A percentile compares a stretch with the other conserved stretches of the same genome.
Evolutionary conservation across 2,888 invertebrate species (phyloP).

Genomic region (Horisme vitalbata): DNA sequence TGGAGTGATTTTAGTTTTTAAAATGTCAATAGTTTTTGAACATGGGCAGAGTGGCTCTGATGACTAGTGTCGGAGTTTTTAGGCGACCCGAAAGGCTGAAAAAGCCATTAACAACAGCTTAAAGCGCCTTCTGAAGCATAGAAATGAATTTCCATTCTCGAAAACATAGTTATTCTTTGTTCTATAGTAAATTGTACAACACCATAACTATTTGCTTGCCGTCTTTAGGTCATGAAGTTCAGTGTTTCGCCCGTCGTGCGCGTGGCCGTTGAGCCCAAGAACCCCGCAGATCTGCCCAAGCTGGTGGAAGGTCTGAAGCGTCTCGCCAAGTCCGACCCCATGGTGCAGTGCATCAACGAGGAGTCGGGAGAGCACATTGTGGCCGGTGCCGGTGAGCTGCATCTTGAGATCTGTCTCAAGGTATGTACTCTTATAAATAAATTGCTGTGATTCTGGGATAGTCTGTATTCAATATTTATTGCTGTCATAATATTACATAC

Average conservation of each 20-base stretch:
- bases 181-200: no score
- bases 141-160: no score
- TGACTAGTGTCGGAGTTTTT: no score
- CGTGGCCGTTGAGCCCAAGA: slow-evolving; percentile 99
- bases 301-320: slow-evolving; percentile 99
- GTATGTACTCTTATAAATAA: slow-evolving; percentile 45
- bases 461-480: no score
- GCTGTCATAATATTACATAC: no score
- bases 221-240: slow-evolving; percentile 97
- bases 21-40: no score
- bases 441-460: no score
- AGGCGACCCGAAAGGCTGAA: no score
- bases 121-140: no score
- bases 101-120: no score
- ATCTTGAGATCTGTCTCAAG: slow-evolving; percentile 99
- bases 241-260: slow-evolving; percentile 99
- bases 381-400: slow-evolving; percentile 99
- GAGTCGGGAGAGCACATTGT: slow-evolving; percentile 99
- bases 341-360: slow-evolving; percentile 99
- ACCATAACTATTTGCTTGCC: background rate
- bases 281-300: slow-evolving; percentile 99
- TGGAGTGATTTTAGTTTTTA: no score
- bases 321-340: slow-evolving; percentile 99
- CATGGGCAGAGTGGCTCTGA: no score
- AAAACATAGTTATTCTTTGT: background rate